A percentile compares a stretch with the other conserved stretches of the same genome.
Evolutionary conservation across 2,888 invertebrate species (phyloP).

Genomic region (Lepidocyrtoides sp.): DNA sequence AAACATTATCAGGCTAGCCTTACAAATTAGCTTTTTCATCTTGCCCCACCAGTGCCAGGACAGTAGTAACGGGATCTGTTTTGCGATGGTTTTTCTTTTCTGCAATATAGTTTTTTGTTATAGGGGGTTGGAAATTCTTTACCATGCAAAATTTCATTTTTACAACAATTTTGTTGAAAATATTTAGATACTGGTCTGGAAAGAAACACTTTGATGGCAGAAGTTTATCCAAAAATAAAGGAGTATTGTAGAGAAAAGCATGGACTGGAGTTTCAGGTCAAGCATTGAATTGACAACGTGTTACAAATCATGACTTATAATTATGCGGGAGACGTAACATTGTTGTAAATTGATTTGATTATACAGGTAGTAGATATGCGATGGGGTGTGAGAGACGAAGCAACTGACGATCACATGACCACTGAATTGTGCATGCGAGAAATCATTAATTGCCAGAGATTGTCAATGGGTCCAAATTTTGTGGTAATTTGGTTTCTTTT

Average conservation of each 20-base stretch:
- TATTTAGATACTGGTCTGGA: conserved; percentile 98
- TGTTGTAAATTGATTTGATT: neutral
- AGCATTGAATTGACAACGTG: neutral
- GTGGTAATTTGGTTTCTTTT: no score
- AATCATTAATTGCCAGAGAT: conserved; percentile 98
- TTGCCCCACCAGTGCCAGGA: neutral
- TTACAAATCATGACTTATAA: neutral
- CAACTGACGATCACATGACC: conserved; percentile 99
- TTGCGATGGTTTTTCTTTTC: neutral
- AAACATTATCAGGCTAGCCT: neutral
- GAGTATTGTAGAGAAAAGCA: conserved; percentile 99
- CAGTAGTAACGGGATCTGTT: neutral
- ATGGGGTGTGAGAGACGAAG: conserved; percentile 99
- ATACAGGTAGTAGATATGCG: conserved; percentile 98
- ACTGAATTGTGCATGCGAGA: conserved; percentile 99
- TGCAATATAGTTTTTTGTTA: neutral
- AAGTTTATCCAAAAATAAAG: conserved; percentile 98
- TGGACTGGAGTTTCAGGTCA: conserved; percentile 98
- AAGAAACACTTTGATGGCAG: conserved; percentile 98
- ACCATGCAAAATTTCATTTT: neutral
- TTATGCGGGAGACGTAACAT: no score
- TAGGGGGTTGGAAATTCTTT: no score
- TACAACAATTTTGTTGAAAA: neutral
- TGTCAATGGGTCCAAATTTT: conserved; percentile 99
- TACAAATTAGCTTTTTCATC: neutral